Conservation (phyloP, 1,140 invertebrate species). For the Arion vulgaris region DNA sequence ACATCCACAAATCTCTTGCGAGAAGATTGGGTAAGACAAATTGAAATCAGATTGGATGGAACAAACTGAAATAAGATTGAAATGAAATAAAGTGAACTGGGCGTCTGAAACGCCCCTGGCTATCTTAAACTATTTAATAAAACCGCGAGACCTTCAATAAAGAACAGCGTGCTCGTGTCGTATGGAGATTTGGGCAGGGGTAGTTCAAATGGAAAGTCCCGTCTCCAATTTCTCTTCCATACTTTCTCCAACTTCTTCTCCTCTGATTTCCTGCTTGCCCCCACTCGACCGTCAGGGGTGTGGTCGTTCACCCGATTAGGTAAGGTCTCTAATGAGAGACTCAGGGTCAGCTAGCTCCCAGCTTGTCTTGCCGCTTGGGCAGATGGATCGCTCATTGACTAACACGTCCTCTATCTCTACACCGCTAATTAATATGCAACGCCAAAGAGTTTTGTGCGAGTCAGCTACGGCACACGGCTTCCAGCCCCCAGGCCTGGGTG, state of each 20-base stretch:
- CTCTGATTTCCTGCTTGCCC: not conserved
- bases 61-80: constrained; percentile 31
- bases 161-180: not conserved
- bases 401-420: not conserved
- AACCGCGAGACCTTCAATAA: not conserved
- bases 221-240: not conserved
- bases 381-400: constrained; percentile 26
- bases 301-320: constrained; percentile 21
- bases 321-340: constrained; percentile 30
- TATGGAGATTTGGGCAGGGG: not conserved
- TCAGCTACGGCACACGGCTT: not conserved
- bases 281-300: constrained; percentile 6
- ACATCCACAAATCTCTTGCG: not conserved
- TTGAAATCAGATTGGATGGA: constrained; percentile 15
- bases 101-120: constrained; percentile 9
- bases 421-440: constrained; percentile 34
- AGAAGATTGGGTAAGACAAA: not conserved
- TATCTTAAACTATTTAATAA: constrained; percentile 12
- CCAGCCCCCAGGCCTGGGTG: not conserved
- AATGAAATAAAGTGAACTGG: constrained; percentile 16
- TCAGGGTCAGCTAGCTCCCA: constrained; percentile 21
- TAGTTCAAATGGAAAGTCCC: not conserved
- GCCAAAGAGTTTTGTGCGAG: not conserved
- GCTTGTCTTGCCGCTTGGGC: not conserved
- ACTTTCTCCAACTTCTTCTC: not conserved